Evolutionary conservation across 1,140 invertebrate genomes (phyloP).

Genomic region (Hypothenemus hampei): DNA sequence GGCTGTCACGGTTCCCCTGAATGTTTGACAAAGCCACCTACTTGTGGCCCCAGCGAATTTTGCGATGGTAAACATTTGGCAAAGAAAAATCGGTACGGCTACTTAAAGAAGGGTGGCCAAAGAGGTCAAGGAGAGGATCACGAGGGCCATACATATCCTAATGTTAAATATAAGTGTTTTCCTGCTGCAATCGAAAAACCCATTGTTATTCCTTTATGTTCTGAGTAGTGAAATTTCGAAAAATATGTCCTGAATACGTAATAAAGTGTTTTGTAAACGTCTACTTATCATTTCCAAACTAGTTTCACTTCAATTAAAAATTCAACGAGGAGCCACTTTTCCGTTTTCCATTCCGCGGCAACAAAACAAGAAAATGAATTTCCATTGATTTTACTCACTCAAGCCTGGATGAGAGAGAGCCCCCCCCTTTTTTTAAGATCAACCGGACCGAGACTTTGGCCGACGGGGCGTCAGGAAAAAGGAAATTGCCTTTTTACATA

Average conservation of each 20-base stretch:
- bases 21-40: constrained; percentile 48
- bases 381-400: no score
- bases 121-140: neutral
- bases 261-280: no score
- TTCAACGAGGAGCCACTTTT: no score
- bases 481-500: constrained; percentile 31
- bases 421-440: constrained; percentile 8
- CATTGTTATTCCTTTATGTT: constrained; percentile 7
- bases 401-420: no score
- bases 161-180: constrained; percentile 26
- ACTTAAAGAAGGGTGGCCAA: constrained; percentile 3
- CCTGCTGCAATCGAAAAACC: constrained; percentile 21
- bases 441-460: constrained; percentile 22
- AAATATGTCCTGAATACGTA: no score
- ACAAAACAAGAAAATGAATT: no score
- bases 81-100: constrained; percentile 25
- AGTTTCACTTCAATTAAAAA: no score
- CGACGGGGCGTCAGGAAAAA: constrained; percentile 20
- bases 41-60: constrained; percentile 40
- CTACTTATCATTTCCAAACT: no score
- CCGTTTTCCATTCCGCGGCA: no score
- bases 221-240: no score
- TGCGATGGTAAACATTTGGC: constrained; percentile 38
- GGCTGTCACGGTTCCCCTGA: constrained; percentile 64
- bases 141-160: neutral